Base-by-base conservation (phyloP, 2,797 vertebrate species). In the Chaenodraco wilsoni region DNA sequence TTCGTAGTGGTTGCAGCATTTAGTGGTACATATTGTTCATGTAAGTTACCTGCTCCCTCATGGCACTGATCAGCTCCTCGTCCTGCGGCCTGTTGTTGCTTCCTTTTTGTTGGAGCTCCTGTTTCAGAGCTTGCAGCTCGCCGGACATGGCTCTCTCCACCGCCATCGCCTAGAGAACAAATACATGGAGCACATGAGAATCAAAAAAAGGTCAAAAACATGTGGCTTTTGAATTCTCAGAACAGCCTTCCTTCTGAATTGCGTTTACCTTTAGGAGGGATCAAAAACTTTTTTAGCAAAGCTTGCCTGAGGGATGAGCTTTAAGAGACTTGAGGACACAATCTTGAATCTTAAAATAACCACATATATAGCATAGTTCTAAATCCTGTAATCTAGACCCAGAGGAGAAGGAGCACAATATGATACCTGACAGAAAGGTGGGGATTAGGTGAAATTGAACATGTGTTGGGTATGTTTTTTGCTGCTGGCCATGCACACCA, bases 21-120 rank as follows among this genome's bases (percentile, higher is more conserved):
- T 16, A 1, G 33, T 40, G 19, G 8, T 44, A 27, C 31, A 19
- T 27, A 10, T 31, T 33, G 55, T 37, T 37, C 12, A 3, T 12
- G 1, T 44, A 14, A 16, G 66, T 78, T 86, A 95, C 95, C 94
- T 95, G 93, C 78, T 95, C 94, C 86, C 69, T 93, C 90, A 94
- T 91, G 76, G 92, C 91, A 64, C 90, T 93, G 70, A 95, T 88
- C 65, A 95, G 69, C 86, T 94, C 94, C 60, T 95, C 94, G 1
- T 94, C 94, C 79, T 93, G 88, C 3, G 83, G 79, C 73, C 85
- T 81, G 61, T 70, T 83, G 17, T 85, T 78, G 62, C 65, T 86
- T 77, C 88, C 83, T 55, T 82, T 91, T 16, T 92, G 89, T 14
- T 76, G 88, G 55, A 94, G 85, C 79, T 94, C 89, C 73, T 92